phyloP scores from a whole-genome alignment of 2,113 vertebrate genomes.

The Ifrita kowaldi region DNA sequence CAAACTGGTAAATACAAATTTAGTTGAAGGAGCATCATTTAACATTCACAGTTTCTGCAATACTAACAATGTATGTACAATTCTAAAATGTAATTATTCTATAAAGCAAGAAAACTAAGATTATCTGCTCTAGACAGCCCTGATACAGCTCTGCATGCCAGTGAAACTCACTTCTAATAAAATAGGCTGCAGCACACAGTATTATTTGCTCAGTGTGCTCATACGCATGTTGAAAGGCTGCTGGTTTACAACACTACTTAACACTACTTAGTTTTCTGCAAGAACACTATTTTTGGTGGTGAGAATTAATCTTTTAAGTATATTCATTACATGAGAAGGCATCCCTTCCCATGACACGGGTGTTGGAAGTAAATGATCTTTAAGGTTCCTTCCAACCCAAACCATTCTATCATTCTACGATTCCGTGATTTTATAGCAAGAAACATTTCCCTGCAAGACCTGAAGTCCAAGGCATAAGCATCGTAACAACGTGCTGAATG shows the following conservation, averaged over 20 bases:
- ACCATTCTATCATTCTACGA: background rate
- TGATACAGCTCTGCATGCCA: background rate
- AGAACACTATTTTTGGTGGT: background rate
- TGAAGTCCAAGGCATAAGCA: background rate
- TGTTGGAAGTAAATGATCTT: background rate
- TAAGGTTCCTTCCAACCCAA: background rate
- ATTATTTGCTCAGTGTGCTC: background rate
- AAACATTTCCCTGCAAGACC: background rate
- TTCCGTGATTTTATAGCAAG: background rate
- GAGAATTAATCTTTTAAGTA: background rate
- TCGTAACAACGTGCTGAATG: background rate
- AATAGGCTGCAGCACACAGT: background rate
- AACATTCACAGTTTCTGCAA: background rate
- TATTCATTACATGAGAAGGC: background rate
- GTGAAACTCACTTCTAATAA: background rate
- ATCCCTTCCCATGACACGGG: background rate
- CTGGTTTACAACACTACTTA: background rate
- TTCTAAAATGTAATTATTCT: background rate
- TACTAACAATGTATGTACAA: background rate
- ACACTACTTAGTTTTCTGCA: background rate
- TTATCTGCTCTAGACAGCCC: background rate
- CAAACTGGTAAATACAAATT: background rate
- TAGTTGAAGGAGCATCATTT: background rate
- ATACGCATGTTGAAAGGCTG: background rate
- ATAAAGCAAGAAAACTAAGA: background rate